Conservation (phyloP, 1,140 invertebrate species). For the Platyscapa corneri region DNA sequence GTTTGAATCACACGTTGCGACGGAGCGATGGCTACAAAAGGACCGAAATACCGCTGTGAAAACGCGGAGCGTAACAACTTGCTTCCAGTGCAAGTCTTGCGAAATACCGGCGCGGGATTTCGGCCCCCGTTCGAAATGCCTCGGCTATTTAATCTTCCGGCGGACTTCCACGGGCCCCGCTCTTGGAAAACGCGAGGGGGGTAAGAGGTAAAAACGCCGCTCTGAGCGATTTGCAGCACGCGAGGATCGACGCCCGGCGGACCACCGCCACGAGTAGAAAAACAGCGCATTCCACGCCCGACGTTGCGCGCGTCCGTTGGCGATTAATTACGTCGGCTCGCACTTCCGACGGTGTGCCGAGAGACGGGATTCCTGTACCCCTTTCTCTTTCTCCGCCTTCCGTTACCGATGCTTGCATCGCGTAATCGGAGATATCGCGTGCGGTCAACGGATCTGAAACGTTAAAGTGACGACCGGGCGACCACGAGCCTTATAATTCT, state of each 20-base stretch:
- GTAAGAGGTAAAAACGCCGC: not conserved
- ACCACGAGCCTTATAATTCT: not conserved
- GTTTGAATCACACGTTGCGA: no score
- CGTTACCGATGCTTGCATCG: not conserved
- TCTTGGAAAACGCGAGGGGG: not conserved
- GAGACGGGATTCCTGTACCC: not conserved
- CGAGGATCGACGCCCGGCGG: constrained; percentile 17
- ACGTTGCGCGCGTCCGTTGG: constrained; percentile 1
- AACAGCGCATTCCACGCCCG: not conserved
- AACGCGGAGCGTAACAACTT: not conserved
- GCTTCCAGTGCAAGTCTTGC: not conserved
- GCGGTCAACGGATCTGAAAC: not conserved
- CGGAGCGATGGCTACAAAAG: not conserved
- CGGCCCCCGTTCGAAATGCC: not conserved
- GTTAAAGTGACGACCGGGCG: not conserved
- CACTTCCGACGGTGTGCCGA: constrained; percentile 22
- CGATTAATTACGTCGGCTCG: constrained; percentile 34
- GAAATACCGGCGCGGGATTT: not conserved
- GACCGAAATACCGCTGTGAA: not conserved
- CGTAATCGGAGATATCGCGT: constrained; percentile 29
- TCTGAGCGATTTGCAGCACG: constrained; percentile 21
- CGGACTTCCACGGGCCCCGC: not conserved
- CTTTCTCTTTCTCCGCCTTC: not conserved
- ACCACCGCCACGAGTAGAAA: constrained; percentile 3
- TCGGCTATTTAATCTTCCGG: not conserved